Evolutionary conservation across 2,113 vertebrate genomes (phyloP).

Genomic region (Odobenus rosmarus): DNA sequence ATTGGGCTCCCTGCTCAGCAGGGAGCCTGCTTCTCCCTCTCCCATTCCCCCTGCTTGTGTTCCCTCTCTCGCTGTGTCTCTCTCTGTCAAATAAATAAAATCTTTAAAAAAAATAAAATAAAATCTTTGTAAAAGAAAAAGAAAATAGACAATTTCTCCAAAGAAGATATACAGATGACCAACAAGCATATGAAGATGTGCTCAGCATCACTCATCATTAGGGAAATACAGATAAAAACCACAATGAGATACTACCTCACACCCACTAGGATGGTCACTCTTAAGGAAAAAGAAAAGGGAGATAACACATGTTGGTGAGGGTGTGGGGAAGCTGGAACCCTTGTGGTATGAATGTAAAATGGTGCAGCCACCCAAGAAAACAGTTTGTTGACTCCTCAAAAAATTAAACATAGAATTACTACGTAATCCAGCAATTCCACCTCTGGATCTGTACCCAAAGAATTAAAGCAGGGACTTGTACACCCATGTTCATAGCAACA

Average conservation of each 20-base stretch:
- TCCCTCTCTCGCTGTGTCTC: no score
- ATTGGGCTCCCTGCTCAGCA: no score
- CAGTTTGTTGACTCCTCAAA: not conserved
- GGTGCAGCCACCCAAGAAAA: not conserved
- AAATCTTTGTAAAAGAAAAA: no score
- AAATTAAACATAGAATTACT: not conserved
- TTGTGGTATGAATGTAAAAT: not conserved
- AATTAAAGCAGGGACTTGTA: not conserved
- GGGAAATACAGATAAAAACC: not conserved
- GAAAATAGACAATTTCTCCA: not conserved
- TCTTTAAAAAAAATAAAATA: no score
- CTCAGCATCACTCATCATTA: not conserved
- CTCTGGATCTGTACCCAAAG: not conserved
- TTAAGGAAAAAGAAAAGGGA: not conserved
- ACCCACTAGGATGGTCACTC: not conserved
- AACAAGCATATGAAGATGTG: not conserved
- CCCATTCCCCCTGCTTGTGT: no score
- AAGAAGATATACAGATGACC: not conserved
- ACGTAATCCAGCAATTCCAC: not conserved
- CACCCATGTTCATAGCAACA: not conserved
- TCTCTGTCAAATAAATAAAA: no score
- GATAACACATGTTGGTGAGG: not conserved
- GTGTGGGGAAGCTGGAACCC: not conserved
- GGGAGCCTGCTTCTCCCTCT: no score
- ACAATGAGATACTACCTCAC: not conserved